Evolutionary conservation across 2,113 vertebrate species (phyloP).

Genomic region (Nannobrachium achirus): DNA sequence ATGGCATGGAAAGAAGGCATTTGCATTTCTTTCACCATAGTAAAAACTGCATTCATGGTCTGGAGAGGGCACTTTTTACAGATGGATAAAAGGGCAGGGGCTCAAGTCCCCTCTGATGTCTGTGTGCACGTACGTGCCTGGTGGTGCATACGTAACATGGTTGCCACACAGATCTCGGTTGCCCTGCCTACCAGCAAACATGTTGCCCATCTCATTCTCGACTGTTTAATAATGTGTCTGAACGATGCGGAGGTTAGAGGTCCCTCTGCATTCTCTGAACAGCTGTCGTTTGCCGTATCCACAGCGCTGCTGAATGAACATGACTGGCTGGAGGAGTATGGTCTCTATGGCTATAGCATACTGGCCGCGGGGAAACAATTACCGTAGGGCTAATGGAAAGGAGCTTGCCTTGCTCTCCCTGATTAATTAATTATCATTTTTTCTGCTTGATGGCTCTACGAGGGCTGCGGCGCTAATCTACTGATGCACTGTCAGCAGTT

Average conservation of each 20-base stretch:
- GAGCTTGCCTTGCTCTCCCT: slow-evolving; percentile 68
- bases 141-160: no score
- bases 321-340: slow-evolving; percentile 39
- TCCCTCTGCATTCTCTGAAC: slow-evolving; percentile 34
- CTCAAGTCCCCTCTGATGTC: no score
- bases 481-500: slow-evolving; percentile 76
- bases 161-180: slow-evolving; percentile 22
- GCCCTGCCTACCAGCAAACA: slow-evolving; percentile 17
- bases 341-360: slow-evolving; percentile 60
- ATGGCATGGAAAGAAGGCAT: no score
- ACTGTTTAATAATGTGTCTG: slow-evolving; percentile 23
- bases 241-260: slow-evolving; percentile 34
- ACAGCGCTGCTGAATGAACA: slow-evolving; percentile 47
- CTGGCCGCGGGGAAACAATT: slow-evolving; percentile 61
- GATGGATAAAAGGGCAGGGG: no score
- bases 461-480: slow-evolving; percentile 61
- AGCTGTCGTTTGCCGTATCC: slow-evolving; percentile 48
- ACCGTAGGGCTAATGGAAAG: slow-evolving; percentile 73
- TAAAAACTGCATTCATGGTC: no score
- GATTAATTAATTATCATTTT: slow-evolving; percentile 81
- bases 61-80: no score
- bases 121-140: no score
- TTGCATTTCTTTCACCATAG: no score
- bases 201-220: neutral
- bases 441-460: slow-evolving; percentile 78